Evolutionary conservation across 1,140 invertebrate genomes (phyloP), one percentile per base, ranked within the genome.

Genomic region (Thaumetopoea pityocampa): DNA sequence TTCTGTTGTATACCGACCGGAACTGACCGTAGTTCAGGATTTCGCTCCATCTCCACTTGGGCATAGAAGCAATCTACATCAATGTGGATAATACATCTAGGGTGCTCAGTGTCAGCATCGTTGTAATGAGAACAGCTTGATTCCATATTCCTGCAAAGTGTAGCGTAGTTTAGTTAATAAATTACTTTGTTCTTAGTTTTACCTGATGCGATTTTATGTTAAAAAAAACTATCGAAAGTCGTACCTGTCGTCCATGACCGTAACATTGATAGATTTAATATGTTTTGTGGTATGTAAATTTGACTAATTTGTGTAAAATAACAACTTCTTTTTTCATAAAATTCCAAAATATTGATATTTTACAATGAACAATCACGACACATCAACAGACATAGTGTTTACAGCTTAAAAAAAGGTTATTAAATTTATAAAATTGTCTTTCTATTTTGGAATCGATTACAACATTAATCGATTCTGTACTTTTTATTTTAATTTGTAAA

Each of bases 1-100:
- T 94, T 94, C 73, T 95, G 93, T 68, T 93, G 89, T 3, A 95
- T 88, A 15, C 92, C 93, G 19, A 94, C 71, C 1, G 93, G 92
- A 52, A 89, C 88, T 10, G 80, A 78, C 23, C 85, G 79, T 7
- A 91, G 69, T 51, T 88, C 84, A 1, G 92, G 92, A 68, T 92
- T 88, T 43, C 87, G 87, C 15, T 92, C 57, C 86, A 91, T 92
- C 82, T 94, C 93, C 43, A 94, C 92, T 87, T 94, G 93, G 33
- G 93, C 93, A 78, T 94, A 94, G 78, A 93, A 94, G 67, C 91
- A 93, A 60, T 94, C 91, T 56, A 94, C 86, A 68, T 94, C 91
- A 59, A 95, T 81, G 60, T 95, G 91, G 55, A 94, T 88, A 33
- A 95, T 92, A 45, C 87, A 87, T 67, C 88, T 86, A 5, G 83